Evolutionary conservation across 2,113 vertebrate species (phyloP).

Genomic region (Panthera tigris): DNA sequence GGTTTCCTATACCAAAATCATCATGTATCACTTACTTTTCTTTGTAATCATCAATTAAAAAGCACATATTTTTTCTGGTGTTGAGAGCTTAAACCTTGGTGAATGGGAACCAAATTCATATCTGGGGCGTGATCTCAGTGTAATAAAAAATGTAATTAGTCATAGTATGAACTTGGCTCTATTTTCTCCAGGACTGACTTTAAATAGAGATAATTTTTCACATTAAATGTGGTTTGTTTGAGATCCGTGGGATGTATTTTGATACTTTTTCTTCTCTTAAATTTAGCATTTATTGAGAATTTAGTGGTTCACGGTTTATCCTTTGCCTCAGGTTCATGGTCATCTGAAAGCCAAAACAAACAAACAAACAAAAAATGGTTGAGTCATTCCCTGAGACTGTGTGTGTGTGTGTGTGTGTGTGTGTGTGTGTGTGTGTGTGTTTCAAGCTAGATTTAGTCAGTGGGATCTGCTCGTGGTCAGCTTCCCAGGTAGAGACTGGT

Average conservation of each 20-base stretch:
- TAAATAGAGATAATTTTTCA: background rate
- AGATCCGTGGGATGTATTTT: background rate
- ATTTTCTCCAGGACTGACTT: background rate
- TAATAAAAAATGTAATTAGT: background rate
- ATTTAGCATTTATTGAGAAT: background rate
- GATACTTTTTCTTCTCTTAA: background rate
- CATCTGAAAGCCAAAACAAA: background rate
- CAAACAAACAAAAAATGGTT: background rate
- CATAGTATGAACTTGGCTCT: background rate
- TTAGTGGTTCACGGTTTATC: background rate
- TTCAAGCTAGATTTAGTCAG: background rate
- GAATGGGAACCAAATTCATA: constrained; percentile 30
- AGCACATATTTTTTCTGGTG: background rate
- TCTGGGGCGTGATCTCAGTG: background rate
- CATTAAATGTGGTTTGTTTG: constrained; percentile 2
- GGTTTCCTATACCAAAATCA: constrained; percentile 38
- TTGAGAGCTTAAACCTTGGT: constrained; percentile 34
- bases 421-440: background rate
- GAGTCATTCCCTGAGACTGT: background rate
- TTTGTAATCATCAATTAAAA: constrained; percentile 36
- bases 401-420: background rate
- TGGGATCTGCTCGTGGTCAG: background rate
- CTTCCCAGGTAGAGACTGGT: background rate
- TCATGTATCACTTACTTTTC: constrained; percentile 35
- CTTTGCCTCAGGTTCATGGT: background rate